Evolutionary conservation across 2,888 invertebrate genomes (phyloP), one percentile per base, ranked within the genome.

Genomic region (Coelopa pilipes): DNA sequence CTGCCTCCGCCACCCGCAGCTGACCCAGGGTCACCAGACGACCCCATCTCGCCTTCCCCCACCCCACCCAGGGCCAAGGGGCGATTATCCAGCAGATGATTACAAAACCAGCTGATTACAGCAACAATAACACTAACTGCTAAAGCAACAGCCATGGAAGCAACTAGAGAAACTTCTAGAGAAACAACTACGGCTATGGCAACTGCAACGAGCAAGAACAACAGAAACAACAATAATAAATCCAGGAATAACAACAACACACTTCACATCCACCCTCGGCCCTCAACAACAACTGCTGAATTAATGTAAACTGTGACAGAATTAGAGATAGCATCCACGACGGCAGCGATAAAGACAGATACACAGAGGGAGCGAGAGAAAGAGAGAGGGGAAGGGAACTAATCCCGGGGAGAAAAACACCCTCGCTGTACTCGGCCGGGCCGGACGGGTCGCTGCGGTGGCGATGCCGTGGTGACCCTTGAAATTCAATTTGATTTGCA

Each of bases 401-500:
- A 67, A 67, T 67, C 55, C 55, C 34, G 70, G 59, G 34, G 13
- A 24, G 63, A 63, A 63, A 63, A 34, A 34, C 63, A 63, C 46
- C 46, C 47, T n/a, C 11, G 24, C 46, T 24, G 62, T 62, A n/a
- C 15, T 21, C 15, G 34, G 12, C 17, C 15, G 45, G 1, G 11
- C 15, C 0, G 45, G 15, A 15, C 7, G 34, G 34, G 34, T 34
- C 34, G 34, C n/a, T 62, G 45, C 21, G 45, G 13, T 47, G 45
- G 13, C 46, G 19, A 34, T 34, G 34, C 69, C 12, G 63, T 46
- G 57, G 63, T 63, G 69, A 73, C 69, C 63, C 73, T 65, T 69
- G 69, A 69, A 57, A 34, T 63, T 55, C 49, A 24, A 49, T 68
- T 70, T 70, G 74, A 70, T 74, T 74, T 70, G 70, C 74, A 70